Conservation (phyloP, 2,797 vertebrate species). For the Microctenopoma stevenorrisi region DNA sequence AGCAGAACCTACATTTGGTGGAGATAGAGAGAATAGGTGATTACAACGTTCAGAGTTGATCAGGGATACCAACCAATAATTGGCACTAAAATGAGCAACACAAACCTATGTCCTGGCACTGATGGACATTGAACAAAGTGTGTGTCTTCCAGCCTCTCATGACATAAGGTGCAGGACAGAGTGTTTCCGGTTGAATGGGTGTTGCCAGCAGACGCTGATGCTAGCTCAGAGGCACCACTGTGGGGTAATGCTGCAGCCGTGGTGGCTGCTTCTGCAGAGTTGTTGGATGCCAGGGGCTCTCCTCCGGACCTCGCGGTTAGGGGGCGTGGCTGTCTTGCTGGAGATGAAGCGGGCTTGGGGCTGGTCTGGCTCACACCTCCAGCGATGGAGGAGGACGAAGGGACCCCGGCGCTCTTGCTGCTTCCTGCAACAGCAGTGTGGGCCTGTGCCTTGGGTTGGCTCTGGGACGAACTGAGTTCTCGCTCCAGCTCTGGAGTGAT, state of each 20-base stretch:
- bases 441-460: slow-evolving; percentile 63
- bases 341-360: slow-evolving; percentile 78
- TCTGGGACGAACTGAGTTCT: slow-evolving; percentile 81
- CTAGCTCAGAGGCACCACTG: slow-evolving; percentile 76
- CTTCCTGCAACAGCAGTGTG: slow-evolving; percentile 55
- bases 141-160: slow-evolving; percentile 85
- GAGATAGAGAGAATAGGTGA: not conserved
- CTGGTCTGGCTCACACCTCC: slow-evolving; percentile 78
- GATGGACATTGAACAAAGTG: slow-evolving; percentile 86
- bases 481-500: slow-evolving; percentile 86
- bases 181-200: slow-evolving; percentile 72
- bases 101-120: slow-evolving; percentile 81
- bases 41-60: not conserved
- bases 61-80: not conserved
- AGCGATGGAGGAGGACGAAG: slow-evolving; percentile 67
- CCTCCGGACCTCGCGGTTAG: slow-evolving; percentile 66
- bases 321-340: slow-evolving; percentile 75
- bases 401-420: slow-evolving; percentile 63
- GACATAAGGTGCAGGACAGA: slow-evolving; percentile 86
- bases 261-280: slow-evolving; percentile 73
- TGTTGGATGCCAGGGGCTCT: slow-evolving; percentile 74
- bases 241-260: slow-evolving; percentile 76
- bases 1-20: slow-evolving; percentile 82
- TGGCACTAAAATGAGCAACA: not conserved
- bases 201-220: slow-evolving; percentile 67